Base-by-base conservation (phyloP, 2,113 vertebrate genomes). In the Campylomormyrus numenius region DNA sequence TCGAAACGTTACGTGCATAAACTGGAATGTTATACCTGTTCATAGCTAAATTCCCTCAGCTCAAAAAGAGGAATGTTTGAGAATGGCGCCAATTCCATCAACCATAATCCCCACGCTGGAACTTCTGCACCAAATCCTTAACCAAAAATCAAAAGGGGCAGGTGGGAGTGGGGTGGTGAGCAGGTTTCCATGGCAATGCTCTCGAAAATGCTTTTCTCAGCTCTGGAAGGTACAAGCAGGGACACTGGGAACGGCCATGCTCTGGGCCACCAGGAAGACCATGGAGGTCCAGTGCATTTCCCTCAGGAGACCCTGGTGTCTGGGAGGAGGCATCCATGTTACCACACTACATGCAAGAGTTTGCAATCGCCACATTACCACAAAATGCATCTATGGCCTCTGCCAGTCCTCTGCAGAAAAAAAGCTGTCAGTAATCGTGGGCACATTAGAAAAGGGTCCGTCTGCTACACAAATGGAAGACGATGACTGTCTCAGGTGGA, bases 111-210 rank as follows among this genome's bases (percentile, higher is more conserved):
- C 19, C 27, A 50, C 2, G 15, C 17, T 11, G 27, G 56, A 88
- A 52, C 31, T 39, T 52, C 70, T 46, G 62, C 35, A 80, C 31
- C 9, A 66, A 77, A 80, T 49, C 49, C 35, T n/a, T 49, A 83
- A 80, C 31, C 56, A 48, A 84, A 46, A 80, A 77, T 46, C 17
- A 42, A 88, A 80, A 80, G 58, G 70, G 86, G 19, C 42, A 50
- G 48, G 31, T n/a, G 27, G 7, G 85, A 49, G 85, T 17, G 15
- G 48, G 50, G 85, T 39, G 31, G 13, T 49, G 46, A 35, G 50
- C 85, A 58, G 8, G 90, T 90, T 90, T 90, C 90, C 87, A 88
- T 90, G 87, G 70, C 42, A 62, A 90, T 88, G 50, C 52, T 58
- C 35, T 83, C 1, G 35, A 88, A 52, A 88, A 48, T 35, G 42